These are phyloP conservation scores for Zoroaster sp. DNA, from an alignment of 53 echinoderm and acorn worm genomes.

Conservation along the genomic window DNA sequence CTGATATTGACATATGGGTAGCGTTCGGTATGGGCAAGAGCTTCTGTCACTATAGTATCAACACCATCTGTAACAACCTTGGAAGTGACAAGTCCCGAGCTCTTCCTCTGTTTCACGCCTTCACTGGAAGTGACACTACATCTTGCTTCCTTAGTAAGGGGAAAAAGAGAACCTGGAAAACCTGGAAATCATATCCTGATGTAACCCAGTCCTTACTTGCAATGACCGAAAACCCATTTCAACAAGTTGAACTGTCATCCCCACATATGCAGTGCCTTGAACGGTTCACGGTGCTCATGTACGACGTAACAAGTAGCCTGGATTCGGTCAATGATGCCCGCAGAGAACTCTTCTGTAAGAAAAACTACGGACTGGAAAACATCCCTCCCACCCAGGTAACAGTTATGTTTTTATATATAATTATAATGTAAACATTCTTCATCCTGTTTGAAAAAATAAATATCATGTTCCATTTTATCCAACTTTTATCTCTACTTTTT, in stretches of 20 bases:
- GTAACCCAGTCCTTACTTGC: conserved; percentile 45
- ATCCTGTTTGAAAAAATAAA: not conserved
- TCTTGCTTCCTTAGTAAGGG: conserved; percentile 45
- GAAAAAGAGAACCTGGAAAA: conserved; percentile 46
- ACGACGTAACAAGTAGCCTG: conserved; percentile 8
- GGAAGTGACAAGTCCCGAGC: conserved; percentile 43
- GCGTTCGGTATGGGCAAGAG: conserved; percentile 59
- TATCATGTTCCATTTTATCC: no score
- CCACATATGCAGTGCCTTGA: conserved; percentile 20
- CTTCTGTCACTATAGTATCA: conserved; percentile 11
- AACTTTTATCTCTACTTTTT: no score
- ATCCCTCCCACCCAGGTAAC: conserved; percentile 17
- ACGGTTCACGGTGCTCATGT: conserved; percentile 20
- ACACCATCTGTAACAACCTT: conserved; percentile 38
- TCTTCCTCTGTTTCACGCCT: conserved; percentile 52
- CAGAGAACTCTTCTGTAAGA: conserved; percentile 8
- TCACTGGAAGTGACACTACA: conserved; percentile 66
- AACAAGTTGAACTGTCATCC: not conserved
- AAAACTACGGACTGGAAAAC: not conserved
- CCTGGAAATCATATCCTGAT: conserved; percentile 60
- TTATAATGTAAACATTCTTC: not conserved
- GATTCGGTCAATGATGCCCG: conserved; percentile 19
- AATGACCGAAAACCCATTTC: not conserved
- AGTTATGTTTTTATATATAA: not conserved
- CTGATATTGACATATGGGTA: conserved; percentile 55